Base-by-base conservation (phyloP, 2,797 vertebrate genomes). In the Melopsittacus undulatus region DNA sequence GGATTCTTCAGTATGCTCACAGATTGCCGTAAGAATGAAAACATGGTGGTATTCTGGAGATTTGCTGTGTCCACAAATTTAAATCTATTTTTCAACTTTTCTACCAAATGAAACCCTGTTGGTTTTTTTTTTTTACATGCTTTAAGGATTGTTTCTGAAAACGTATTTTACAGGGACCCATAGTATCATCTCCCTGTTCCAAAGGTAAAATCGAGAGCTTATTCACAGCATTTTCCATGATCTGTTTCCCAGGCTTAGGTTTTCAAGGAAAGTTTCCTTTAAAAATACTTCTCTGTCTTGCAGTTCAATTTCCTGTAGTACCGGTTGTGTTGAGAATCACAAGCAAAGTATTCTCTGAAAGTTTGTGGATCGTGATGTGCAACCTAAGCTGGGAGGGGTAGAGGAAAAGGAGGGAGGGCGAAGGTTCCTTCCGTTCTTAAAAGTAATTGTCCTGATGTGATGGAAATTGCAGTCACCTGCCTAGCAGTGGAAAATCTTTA, bases 251-350 rank as follows among this genome's bases (percentile, higher is more conserved):
- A 98, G 97, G 96, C 94, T 95, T 90, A 70, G 52, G 72, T 97
- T 97, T 97, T 90, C 75, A 77, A 85, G 97, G 93, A 84, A 64
- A 84, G 93, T 93, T 98, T 98, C 96, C 97, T 97, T 97, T 96
- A 94, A 93, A 97, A 97, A 94, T 85, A 78, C 79, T 95, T 95
- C 93, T 96, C 95, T 97, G 92, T 96, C 96, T 96, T 97, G 94
- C 95, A 97, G 94, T 92, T 96, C 97, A 97, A 97, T 98, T 98
- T 98, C 98, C 98, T 98, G 96, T 96, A 89, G 88, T 73, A 92
- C 89, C 49, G 90, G 83, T 95, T 97, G 91, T 89, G 93, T 90
- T 86, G 85, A 95, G 96, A 97, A 96, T 96, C 96, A 91, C 91
- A 94, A 97, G 95, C 83, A 85, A 92, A 93, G 86, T 54, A 92